Evolutionary conservation across 2,113 vertebrate species (phyloP), one percentile per base, ranked within the genome.

Genomic region (Rhinoderma darwinii): DNA sequence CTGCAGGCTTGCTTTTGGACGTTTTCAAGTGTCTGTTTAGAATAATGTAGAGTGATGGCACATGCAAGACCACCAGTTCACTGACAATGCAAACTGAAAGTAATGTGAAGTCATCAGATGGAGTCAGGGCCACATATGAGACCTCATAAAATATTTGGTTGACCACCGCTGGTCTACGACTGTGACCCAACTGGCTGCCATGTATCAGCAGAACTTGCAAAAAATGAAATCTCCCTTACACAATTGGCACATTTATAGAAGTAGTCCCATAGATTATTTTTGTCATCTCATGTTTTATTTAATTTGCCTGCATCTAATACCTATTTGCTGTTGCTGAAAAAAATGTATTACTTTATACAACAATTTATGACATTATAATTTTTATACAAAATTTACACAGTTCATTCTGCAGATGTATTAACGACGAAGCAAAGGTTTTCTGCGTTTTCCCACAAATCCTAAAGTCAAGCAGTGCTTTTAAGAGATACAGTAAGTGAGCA

Each of bases 401-500:
- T 86, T 81, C 30, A 50, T 35, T 30, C 41, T 25, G 27, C 39
- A 7, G 43, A 73, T 44, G 25, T n/a, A 25, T 79, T 43, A 66
- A 56, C 35, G 63, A 59, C 83, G 43, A 84, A n/a, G 54, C 70
- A 78, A 84, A 88, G 59, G 50, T 63, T 25, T 88, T 32, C 73
- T 11, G 27, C 54, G 25, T 47, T 76, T 84, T 84, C 75, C 82
- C 87, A 78, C 41, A 8, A 22, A 70, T 70, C 73, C 75, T 82
- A 73, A 79, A 75, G 77, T 87, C 86, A 87, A 73, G 86, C 79
- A 87, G 86, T 50, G 70, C 79, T 75, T 82, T 59, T 81, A 82
- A 82, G 78, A 82, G 50, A 82, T 74, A 72, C 76, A 47, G 41
- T 87, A 74, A 82, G 70, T 87, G 86, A 82, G 86, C 70, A 82